phyloP scores from a whole-genome alignment of 2,113 vertebrate genomes.

The Enhydra lutris region DNA sequence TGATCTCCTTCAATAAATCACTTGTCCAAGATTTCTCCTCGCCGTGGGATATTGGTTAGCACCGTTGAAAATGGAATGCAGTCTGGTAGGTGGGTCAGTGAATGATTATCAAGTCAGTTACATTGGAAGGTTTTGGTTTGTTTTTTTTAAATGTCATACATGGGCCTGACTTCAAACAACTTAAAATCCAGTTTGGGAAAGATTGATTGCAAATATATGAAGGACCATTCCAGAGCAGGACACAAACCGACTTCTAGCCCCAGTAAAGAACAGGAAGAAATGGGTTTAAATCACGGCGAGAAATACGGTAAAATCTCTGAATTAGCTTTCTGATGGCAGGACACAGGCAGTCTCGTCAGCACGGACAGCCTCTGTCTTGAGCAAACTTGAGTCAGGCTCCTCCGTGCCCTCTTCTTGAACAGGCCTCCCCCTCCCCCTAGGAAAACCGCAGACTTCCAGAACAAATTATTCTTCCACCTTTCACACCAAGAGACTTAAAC shows the following conservation, averaged over 20 bases:
- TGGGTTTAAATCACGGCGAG: neutral
- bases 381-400: neutral
- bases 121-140: neutral
- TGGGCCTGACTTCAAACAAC: neutral
- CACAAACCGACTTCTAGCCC: neutral
- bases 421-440: neutral
- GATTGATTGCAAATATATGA: neutral
- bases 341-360: neutral
- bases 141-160: neutral
- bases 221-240: neutral
- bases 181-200: constrained; percentile 3
- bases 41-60: neutral
- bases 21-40: neutral
- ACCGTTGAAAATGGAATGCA: neutral
- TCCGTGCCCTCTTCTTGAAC: neutral
- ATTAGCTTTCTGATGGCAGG: neutral
- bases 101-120: neutral
- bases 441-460: neutral
- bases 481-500: neutral
- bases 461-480: too few relatives aligned
- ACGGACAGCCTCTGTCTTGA: neutral
- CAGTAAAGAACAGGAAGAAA: neutral
- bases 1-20: neutral
- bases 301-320: neutral
- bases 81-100: neutral